A percentile compares a stretch with the other conserved stretches of the same genome.
phyloP scores from a whole-genome alignment of 2,113 vertebrate species.

The Junco hyemalis region DNA sequence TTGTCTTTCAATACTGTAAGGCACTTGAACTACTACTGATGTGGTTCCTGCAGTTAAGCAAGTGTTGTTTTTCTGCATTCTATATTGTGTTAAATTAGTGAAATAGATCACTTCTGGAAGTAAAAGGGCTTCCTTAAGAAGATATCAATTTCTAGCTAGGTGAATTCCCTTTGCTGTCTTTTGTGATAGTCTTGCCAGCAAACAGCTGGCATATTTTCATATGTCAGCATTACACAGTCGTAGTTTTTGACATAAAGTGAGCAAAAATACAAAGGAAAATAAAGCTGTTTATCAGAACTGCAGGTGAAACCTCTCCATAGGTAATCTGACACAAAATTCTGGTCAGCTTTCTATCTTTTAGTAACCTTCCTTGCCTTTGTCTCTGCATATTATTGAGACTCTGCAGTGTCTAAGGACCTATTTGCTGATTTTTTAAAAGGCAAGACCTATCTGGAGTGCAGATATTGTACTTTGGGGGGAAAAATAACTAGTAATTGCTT shows the following conservation, averaged over 20 bases:
- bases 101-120: neutral
- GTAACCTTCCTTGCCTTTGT: neutral
- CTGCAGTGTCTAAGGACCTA: neutral
- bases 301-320: neutral
- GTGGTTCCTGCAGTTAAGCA: neutral
- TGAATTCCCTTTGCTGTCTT: neutral
- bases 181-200: neutral
- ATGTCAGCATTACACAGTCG: neutral
- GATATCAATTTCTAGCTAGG: neutral
- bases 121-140: neutral
- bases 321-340: neutral
- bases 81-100: neutral
- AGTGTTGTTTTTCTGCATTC: neutral
- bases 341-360: neutral
- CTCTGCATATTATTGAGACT: neutral
- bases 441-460: neutral
- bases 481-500: neutral
- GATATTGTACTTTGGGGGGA: neutral
- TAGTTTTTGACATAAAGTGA: neutral
- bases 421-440: neutral
- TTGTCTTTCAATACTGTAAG: neutral
- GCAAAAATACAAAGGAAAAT: neutral
- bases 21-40: neutral
- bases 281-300: neutral
- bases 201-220: neutral